These are phyloP conservation scores for Gorsachius magnificus DNA, from an alignment of 2,797 vertebrate genomes.

Conservation along the genomic window DNA sequence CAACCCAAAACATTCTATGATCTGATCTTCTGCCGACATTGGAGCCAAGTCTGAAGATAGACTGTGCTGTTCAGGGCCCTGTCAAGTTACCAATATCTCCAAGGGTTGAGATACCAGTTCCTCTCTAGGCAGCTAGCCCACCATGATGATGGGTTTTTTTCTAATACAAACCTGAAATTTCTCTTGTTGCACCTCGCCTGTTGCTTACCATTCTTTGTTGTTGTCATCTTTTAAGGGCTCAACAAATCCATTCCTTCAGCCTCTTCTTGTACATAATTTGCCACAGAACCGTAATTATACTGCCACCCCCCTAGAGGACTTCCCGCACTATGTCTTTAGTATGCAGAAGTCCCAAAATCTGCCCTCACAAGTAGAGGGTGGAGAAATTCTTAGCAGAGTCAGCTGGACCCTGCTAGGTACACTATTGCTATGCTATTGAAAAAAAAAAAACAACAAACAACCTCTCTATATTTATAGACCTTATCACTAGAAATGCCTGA, in stretches of 20 bases:
- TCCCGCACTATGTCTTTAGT: neutral
- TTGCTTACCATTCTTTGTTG: neutral
- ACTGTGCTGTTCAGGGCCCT: neutral
- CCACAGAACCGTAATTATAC: neutral
- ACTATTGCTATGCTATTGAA: neutral
- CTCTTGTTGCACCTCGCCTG: neutral
- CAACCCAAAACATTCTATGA: too few species aligned
- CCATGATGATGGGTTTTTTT: neutral
- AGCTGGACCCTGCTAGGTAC: neutral
- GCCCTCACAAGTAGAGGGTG: neutral
- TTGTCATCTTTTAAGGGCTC: neutral
- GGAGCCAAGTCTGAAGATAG: neutral
- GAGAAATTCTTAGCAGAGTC: neutral
- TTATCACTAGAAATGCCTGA: neutral
- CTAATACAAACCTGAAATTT: neutral
- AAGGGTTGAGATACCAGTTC: neutral
- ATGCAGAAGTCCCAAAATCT: neutral
- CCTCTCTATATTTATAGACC: neutral
- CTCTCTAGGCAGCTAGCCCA: neutral
- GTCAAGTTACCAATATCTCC: neutral
- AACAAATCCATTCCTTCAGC: neutral
- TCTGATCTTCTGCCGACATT: neutral
- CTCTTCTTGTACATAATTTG: neutral
- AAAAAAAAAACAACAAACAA: neutral
- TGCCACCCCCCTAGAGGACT: fast-evolving